These are phyloP conservation scores for Synanthedon tipuliformis DNA, from an alignment of 2,888 invertebrate genomes.

Conservation along the genomic window DNA sequence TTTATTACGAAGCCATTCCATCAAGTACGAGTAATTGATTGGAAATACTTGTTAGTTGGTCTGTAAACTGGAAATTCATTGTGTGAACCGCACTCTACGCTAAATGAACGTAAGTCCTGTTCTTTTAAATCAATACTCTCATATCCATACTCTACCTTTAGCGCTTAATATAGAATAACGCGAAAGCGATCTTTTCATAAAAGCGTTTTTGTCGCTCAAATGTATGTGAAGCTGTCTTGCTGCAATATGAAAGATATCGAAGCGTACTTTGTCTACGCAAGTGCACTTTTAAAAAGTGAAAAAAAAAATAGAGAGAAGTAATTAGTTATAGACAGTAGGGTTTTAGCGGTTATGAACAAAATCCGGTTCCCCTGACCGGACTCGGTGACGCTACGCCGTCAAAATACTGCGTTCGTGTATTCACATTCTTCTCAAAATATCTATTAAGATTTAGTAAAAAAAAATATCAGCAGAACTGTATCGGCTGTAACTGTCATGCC, in stretches of 20 bases:
- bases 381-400: conserved; percentile 44
- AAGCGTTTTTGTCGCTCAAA: conserved; percentile 49
- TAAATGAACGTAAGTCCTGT: conserved; percentile 48
- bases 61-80: conserved; percentile 42
- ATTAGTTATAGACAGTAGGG: conserved; percentile 32
- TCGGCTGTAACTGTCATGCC: conserved; percentile 70
- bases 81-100: conserved; percentile 54
- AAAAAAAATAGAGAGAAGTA: conserved; percentile 59
- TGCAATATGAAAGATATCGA: conserved; percentile 51
- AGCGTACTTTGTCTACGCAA: conserved; percentile 63
- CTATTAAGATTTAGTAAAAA: conserved; percentile 65
- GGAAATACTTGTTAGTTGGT: conserved; percentile 32
- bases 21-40: conserved; percentile 39
- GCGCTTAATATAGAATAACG: conserved; percentile 41
- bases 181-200: conserved; percentile 52
- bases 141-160: conserved; percentile 38
- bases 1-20: conserved; percentile 64
- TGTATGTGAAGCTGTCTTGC: conserved; percentile 53
- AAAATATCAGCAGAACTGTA: conserved; percentile 64
- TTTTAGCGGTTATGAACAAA: conserved; percentile 64
- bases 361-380: conserved; percentile 43
- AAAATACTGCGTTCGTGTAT: conserved; percentile 57
- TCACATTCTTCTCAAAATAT: conserved; percentile 60
- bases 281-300: conserved; percentile 64
- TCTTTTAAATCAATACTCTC: conserved; percentile 21